Conservation (phyloP, 2,797 vertebrate genomes). For the Aratinga solstitialis region DNA sequence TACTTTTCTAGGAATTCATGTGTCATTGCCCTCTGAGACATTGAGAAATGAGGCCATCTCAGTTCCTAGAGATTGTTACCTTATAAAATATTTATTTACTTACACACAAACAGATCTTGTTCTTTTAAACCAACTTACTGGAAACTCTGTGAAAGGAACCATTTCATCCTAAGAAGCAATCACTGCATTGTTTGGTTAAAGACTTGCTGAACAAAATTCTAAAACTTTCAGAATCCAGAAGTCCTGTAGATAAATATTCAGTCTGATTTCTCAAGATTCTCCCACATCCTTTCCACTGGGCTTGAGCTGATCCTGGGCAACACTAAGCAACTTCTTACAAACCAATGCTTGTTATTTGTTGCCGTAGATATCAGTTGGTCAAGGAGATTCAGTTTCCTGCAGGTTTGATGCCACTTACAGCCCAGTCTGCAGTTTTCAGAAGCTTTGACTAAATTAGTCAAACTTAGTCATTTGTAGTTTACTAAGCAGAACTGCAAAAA, state of each 20-base stretch:
- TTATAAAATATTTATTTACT: background rate
- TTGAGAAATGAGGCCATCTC: background rate
- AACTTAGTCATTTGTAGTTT: background rate
- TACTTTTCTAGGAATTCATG: conserved; percentile 32
- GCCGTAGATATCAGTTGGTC: background rate
- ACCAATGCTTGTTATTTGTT: background rate
- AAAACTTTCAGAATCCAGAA: background rate
- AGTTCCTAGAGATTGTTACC: background rate
- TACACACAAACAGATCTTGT: background rate
- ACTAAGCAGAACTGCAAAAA: background rate
- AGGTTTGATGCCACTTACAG: background rate
- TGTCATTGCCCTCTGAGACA: background rate
- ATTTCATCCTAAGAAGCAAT: background rate
- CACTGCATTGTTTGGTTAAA: background rate
- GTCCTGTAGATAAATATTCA: background rate
- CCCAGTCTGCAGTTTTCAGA: background rate
- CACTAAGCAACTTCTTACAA: background rate
- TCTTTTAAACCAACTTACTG: background rate
- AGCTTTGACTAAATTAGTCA: background rate
- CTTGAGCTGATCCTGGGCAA: background rate
- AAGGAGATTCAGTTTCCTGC: background rate
- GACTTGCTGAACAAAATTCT: background rate
- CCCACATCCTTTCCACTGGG: background rate
- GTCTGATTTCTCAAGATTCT: background rate
- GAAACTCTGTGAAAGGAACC: background rate